phyloP scores from a whole-genome alignment of 2,888 invertebrate genomes.

The Eilema depressum region DNA sequence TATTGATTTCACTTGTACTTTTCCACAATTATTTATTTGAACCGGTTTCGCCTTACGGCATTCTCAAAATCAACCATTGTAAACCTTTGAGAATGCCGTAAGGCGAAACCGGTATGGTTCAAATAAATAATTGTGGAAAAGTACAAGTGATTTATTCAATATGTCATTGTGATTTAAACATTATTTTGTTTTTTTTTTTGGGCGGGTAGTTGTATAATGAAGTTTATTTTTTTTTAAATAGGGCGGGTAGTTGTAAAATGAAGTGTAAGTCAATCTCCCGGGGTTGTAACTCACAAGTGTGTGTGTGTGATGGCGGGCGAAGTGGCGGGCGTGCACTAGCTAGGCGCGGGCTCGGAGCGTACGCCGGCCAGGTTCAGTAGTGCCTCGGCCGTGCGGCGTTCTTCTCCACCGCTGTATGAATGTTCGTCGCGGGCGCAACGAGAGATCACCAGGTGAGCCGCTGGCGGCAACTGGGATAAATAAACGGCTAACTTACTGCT shows the following conservation, averaged over 20 bases:
- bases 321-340: conserved; percentile 31
- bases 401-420: conserved; percentile 93
- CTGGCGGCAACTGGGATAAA: conserved; percentile 74
- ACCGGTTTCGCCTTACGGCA: no score
- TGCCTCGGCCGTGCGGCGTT: conserved; percentile 84
- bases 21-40: no score
- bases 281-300: background rate
- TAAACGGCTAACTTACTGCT: background rate
- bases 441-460: conserved; percentile 90
- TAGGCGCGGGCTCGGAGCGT: conserved; percentile 58
- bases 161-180: no score
- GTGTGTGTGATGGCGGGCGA: background rate
- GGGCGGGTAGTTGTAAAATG: background rate
- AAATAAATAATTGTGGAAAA: no score
- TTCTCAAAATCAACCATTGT: no score
- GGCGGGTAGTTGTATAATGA: no score
- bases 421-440: conserved; percentile 97
- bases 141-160: no score
- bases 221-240: no score
- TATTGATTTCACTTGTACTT: no score
- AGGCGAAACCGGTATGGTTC: no score
- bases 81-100: no score
- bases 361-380: conserved; percentile 82
- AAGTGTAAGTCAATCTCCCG: background rate
- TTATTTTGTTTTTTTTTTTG: no score